These are phyloP conservation scores for Loriculus beryllinus DNA, from an alignment of 2,797 vertebrate genomes.

Conservation along the genomic window DNA sequence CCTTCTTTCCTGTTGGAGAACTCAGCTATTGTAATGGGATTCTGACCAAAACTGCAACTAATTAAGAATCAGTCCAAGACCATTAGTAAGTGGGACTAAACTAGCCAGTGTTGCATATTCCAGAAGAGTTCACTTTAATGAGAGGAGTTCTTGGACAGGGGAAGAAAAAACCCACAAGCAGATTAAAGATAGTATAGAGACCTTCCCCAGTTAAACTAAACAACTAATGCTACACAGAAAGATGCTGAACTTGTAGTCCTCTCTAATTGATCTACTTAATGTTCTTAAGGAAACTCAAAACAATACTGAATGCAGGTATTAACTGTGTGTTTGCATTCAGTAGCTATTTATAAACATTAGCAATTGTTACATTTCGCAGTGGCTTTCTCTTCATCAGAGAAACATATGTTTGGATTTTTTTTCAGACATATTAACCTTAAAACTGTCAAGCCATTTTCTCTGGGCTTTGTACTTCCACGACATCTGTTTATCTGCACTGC, in stretches of 20 bases:
- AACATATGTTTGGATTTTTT: conserved; percentile 64
- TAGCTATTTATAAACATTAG: conserved; percentile 90
- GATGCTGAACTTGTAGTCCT: conserved; percentile 97
- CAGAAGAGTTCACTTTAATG: conserved; percentile 88
- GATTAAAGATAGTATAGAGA: conserved; percentile 91
- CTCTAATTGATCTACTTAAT: conserved; percentile 95
- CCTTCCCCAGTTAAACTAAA: conserved; percentile 85
- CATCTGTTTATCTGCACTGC: conserved; percentile 70
- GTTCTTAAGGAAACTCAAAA: conserved; percentile 84
- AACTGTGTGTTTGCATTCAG: conserved; percentile 86
- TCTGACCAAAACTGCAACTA: conserved; percentile 92
- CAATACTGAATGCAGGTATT: conserved; percentile 89
- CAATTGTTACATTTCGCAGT: conserved; percentile 53
- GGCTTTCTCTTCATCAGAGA: conserved; percentile 41
- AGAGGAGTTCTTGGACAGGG: conserved; percentile 75
- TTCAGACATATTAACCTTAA: conserved; percentile 65
- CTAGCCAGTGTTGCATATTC: conserved; percentile 91
- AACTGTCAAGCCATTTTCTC: conserved; percentile 62
- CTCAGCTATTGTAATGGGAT: conserved; percentile 84
- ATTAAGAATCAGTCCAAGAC: conserved; percentile 99
- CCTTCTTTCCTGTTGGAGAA: conserved; percentile 44
- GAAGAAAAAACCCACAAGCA: conserved; percentile 70
- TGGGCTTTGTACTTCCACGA: conserved; percentile 55
- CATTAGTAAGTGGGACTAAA: conserved; percentile 90
- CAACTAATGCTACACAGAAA: conserved; percentile 90